Base-by-base conservation (phyloP, 1,140 invertebrate species). In the Oreohelix idahoensis region DNA sequence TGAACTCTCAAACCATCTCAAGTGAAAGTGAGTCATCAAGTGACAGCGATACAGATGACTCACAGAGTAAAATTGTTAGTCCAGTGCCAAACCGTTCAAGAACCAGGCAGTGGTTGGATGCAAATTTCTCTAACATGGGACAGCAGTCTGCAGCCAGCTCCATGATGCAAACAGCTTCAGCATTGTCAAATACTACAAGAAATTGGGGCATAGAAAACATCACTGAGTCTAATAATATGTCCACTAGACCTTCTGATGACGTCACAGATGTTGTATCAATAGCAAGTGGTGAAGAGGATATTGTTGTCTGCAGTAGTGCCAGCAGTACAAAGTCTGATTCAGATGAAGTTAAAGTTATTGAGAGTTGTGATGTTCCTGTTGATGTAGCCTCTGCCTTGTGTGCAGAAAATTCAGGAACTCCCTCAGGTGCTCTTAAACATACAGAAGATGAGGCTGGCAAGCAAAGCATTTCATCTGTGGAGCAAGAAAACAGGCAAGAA, bases 261-360 rank as follows among this genome's bases (percentile, higher is more conserved):
- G 17, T n/a, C 29, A 13, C 15, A n/a, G 51, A 82, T 51, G 79
- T 81, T 70, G 63, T 81, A n/a, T 81, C 79, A 17, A 42, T 79
- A 42, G 38, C 35, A 42, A 82, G 80, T 82, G 80, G 51, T n/a
- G 80, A 82, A 75, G 80, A 82, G 35, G 79, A 81, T 71, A 53
- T 71, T 42, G 63, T 71, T 71, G 80, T 82, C 15, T 39, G 80
- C 35, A 81, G 79, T 71, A 66, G 35, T 70, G 69, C 38, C 69
- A 71, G 79, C 63, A 71, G 42, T 51, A n/a, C 63, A 51, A 66
- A 82, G 17, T 69, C 69, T 49, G 80, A 82, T 35, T 45, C 51
- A 26, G 58, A 66, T 69, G 77, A 63, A n/a, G 36, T 63, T 11
- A 49, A 26, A 26, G 29, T 39, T 39, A 42, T 63, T 39, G 77